These are phyloP conservation scores for Drosophila vallismaia DNA, from an alignment of 2,888 invertebrate species.

Conservation along the genomic window DNA sequence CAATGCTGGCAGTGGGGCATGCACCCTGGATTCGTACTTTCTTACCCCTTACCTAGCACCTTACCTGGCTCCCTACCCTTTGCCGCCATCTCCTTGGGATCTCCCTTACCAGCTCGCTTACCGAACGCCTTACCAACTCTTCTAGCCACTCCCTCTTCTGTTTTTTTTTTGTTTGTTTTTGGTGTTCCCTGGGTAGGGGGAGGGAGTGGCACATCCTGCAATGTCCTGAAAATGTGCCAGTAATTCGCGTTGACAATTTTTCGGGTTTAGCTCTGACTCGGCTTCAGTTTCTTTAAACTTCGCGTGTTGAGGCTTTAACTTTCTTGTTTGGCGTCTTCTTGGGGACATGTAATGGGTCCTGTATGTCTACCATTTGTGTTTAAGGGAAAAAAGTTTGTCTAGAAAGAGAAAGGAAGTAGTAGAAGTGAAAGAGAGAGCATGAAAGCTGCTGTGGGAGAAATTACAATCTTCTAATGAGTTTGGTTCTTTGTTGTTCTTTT, in stretches of 20 bases:
- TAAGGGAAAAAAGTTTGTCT: not conserved
- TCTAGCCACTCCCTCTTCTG: not conserved
- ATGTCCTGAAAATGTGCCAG: constrained; percentile 60
- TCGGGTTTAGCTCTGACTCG: constrained; percentile 23
- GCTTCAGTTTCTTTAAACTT: constrained; percentile 7
- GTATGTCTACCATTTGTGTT: not conserved
- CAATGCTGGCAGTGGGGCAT: constrained; percentile 40
- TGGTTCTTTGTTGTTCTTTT: not conserved
- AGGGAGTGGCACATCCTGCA: constrained; percentile 32
- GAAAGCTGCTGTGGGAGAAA: not conserved
- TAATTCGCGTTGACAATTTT: constrained; percentile 75
- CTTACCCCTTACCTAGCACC: too few relatives aligned
- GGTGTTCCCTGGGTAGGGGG: too few relatives aligned
- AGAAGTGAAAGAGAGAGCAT: not conserved
- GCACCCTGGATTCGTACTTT: not conserved
- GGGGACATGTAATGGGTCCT: not conserved
- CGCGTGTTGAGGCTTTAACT: constrained; percentile 21
- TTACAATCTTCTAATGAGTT: constrained; percentile 1
- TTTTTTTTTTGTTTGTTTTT: constrained; percentile 36
- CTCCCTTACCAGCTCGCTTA: too few relatives aligned
- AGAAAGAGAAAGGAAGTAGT: not conserved
- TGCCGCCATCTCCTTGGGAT: too few relatives aligned
- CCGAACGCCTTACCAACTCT: not conserved
- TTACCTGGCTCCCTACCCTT: too few relatives aligned
- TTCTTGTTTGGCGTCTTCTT: not conserved